phyloP scores from a whole-genome alignment of 2,113 vertebrate genomes.

The Bostrychus sinensis region DNA sequence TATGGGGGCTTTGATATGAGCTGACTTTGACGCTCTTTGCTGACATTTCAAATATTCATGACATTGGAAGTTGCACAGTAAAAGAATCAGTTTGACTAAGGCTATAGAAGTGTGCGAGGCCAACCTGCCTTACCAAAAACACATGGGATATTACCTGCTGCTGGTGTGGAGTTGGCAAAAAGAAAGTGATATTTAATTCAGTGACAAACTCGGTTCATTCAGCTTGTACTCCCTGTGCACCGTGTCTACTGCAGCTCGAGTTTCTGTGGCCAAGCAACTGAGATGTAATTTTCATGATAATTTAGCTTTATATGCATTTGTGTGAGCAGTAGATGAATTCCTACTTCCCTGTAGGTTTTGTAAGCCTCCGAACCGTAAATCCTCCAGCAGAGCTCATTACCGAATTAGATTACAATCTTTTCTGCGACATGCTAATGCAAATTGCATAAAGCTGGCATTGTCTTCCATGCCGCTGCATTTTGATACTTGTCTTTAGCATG shows the following conservation, averaged over 20 bases:
- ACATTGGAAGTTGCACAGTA: conserved; percentile 17
- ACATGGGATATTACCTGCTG: conserved; percentile 30
- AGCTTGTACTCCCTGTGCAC: neutral
- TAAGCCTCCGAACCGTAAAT: conserved; percentile 34
- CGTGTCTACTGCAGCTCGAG: neutral
- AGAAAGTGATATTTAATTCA: conserved; percentile 34
- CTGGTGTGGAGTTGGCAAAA: neutral
- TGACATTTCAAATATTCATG: conserved; percentile 52
- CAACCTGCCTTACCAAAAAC: conserved; percentile 25
- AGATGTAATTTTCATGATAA: conserved; percentile 34
- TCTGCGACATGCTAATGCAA: conserved; percentile 45
- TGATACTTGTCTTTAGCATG: conserved; percentile 11
- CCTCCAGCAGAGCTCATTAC: conserved; percentile 44
- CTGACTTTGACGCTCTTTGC: conserved; percentile 22
- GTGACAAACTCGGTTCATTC: conserved; percentile 9
- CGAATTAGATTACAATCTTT: conserved; percentile 61
- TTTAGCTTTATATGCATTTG: conserved; percentile 14
- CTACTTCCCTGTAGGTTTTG: conserved; percentile 43
- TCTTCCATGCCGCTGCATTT: conserved; percentile 12
- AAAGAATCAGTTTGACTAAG: conserved; percentile 15
- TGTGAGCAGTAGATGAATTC: conserved; percentile 38
- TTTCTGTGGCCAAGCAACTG: conserved; percentile 25
- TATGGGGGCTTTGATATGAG: conserved; percentile 30
- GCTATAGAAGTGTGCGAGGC: conserved; percentile 23
- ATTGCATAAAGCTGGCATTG: conserved; percentile 38